A percentile compares a stretch with the other conserved stretches of the same genome.
Conservation (phyloP, 2,888 invertebrate species). For the Tillus elongatus region DNA sequence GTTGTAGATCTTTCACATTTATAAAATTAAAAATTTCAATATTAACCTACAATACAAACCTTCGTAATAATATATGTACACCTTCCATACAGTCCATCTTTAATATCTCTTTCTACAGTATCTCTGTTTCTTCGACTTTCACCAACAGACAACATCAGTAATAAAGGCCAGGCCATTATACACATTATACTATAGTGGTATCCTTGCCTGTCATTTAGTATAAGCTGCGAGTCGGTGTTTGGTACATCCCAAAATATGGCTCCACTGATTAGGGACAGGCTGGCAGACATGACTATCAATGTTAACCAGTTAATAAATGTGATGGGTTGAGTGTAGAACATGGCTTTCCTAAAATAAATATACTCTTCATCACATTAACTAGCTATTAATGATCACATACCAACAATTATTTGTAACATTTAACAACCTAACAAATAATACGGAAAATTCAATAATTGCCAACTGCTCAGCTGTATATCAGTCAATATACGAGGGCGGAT, state of each 20-base stretch:
- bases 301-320: conserved; percentile 71
- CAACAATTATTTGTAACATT: too few species aligned
- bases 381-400: too few species aligned
- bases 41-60: too few species aligned
- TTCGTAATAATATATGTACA: conserved; percentile 70
- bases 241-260: conserved; percentile 86
- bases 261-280: conserved; percentile 75
- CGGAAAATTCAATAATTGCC: too few species aligned
- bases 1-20: neutral
- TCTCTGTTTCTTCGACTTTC: conserved; percentile 50
- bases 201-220: conserved; percentile 71
- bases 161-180: conserved; percentile 67
- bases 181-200: conserved; percentile 78
- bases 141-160: conserved; percentile 53
- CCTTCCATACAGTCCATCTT: conserved; percentile 70
- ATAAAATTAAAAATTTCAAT: conserved; percentile 29
- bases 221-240: conserved; percentile 61
- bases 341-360: conserved; percentile 47
- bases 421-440: too few species aligned
- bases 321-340: conserved; percentile 77
- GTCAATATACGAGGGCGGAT: too few species aligned
- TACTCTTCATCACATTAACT: neutral
- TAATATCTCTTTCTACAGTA: conserved; percentile 71
- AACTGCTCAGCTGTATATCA: too few species aligned
- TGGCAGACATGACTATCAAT: conserved; percentile 67